These are phyloP conservation scores for Dryocosmus kuriphilus DNA, from an alignment of 2,888 invertebrate genomes.

Conservation along the genomic window DNA sequence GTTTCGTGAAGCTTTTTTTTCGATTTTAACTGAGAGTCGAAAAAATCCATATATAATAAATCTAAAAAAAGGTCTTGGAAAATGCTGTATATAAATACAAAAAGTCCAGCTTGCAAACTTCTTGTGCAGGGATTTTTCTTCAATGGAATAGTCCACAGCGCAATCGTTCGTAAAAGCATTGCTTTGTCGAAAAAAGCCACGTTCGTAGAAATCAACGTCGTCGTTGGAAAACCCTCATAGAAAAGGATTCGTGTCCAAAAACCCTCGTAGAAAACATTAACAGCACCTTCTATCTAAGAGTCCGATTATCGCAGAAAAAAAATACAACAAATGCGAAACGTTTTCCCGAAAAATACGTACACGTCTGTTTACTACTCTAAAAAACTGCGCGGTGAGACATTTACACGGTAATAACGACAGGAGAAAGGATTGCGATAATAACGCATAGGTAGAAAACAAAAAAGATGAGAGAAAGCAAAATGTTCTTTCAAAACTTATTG, in stretches of 20 bases:
- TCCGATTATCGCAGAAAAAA: slow-evolving; percentile 22
- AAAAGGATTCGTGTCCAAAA: slow-evolving; percentile 29
- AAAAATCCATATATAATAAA: slow-evolving; percentile 23
- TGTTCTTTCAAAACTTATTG: background rate
- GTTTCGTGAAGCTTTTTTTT: too few relatives aligned
- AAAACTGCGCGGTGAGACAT: slow-evolving; percentile 36
- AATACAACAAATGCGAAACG: slow-evolving; percentile 40
- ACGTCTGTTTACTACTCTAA: slow-evolving; percentile 28
- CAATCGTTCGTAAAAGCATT: slow-evolving; percentile 35
- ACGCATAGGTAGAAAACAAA: slow-evolving; percentile 19
- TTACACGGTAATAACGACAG: slow-evolving; percentile 9
- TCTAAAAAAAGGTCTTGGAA: slow-evolving; percentile 17
- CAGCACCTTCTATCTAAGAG: slow-evolving; percentile 33
- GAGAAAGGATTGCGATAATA: slow-evolving; percentile 13
- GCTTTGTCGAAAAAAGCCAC: slow-evolving; percentile 29
- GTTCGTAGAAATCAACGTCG: slow-evolving; percentile 34
- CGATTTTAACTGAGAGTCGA: background rate
- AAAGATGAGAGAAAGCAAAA: slow-evolving; percentile 31
- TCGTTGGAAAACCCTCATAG: slow-evolving; percentile 25
- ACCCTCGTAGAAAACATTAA: slow-evolving; percentile 34
- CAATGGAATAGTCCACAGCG: slow-evolving; percentile 25
- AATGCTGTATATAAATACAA: slow-evolving; percentile 1
- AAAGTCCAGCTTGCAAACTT: slow-evolving; percentile 13
- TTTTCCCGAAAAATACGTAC: slow-evolving; percentile 45
- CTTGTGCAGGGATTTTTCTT: slow-evolving; percentile 1